phyloP scores from a whole-genome alignment of 1,140 invertebrate genomes.

The Saccostrea echinata region DNA sequence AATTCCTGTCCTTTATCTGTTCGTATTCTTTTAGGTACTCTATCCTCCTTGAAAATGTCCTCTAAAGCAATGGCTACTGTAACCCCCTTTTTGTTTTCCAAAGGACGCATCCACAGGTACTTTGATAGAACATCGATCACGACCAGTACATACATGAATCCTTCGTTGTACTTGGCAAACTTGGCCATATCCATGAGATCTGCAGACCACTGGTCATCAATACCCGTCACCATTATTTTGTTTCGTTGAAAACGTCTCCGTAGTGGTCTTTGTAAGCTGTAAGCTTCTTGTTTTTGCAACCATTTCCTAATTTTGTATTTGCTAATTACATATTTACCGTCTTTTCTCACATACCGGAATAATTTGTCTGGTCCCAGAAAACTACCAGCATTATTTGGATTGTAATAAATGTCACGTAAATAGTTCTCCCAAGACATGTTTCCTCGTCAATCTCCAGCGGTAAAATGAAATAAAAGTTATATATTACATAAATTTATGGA shows the following conservation, averaged over 20 bases:
- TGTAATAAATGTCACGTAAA: slow-evolving; percentile 10
- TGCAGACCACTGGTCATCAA: slow-evolving; percentile 48
- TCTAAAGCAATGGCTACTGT: slow-evolving; percentile 11
- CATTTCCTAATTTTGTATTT: slow-evolving; percentile 54
- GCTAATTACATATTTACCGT: slow-evolving; percentile 32
- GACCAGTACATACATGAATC: slow-evolving; percentile 15
- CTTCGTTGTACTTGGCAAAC: slow-evolving; percentile 36
- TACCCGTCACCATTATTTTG: slow-evolving; percentile 40
- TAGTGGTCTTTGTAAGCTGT: slow-evolving; percentile 30
- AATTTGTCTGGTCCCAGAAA: slow-evolving; percentile 40
- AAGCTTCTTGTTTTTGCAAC: slow-evolving; percentile 50
- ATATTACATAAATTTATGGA: no score
- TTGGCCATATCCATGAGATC: slow-evolving; percentile 55
- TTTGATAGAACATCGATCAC: slow-evolving; percentile 52
- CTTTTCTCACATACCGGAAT: slow-evolving; percentile 36
- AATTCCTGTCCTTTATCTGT: slow-evolving; percentile 50
- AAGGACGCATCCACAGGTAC: slow-evolving; percentile 41
- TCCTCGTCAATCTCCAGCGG: background rate
- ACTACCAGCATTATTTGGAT: slow-evolving; percentile 20
- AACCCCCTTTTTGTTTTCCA: slow-evolving; percentile 38
- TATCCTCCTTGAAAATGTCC: slow-evolving; percentile 4
- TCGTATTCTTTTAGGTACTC: slow-evolving; percentile 14
- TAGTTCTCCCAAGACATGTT: slow-evolving; percentile 46
- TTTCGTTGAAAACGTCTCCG: slow-evolving; percentile 28
- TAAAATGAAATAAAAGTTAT: no score